Conservation (phyloP, 1,140 invertebrate genomes). For the Platyura marginata region DNA sequence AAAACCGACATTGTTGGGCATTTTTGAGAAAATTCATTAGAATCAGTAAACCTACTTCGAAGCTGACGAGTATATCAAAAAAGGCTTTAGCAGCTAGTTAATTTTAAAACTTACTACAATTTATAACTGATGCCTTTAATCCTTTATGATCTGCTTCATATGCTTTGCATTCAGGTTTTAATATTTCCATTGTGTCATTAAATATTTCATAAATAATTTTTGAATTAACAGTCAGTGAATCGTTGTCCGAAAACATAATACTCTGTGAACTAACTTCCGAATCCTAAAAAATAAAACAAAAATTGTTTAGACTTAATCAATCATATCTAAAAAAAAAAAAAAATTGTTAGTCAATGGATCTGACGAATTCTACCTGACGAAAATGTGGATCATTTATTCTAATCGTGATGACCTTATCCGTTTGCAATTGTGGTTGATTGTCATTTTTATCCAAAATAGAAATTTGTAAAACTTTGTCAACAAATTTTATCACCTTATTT, state of each 20-base stretch:
- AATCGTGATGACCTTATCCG: not conserved
- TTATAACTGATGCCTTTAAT: slow-evolving; percentile 16
- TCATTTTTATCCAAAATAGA: not conserved
- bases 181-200: slow-evolving; percentile 12
- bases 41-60: too few relatives aligned
- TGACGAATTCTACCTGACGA: not conserved
- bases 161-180: slow-evolving; percentile 15
- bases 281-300: not conserved
- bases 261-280: slow-evolving; percentile 6
- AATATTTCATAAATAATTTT: slow-evolving; percentile 15
- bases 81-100: too few relatives aligned
- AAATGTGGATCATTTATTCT: not conserved
- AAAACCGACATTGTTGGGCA: too few relatives aligned
- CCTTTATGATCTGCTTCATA: slow-evolving; percentile 22
- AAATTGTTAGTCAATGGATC: too few relatives aligned
- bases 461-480: not conserved
- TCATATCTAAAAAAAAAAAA: not conserved
- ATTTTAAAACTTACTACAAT: slow-evolving; percentile 21
- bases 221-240: slow-evolving; percentile 15
- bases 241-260: slow-evolving; percentile 20
- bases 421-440: not conserved
- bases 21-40: too few relatives aligned
- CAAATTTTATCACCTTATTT: not conserved
- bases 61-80: too few relatives aligned
- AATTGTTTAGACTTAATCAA: not conserved